phyloP scores from a whole-genome alignment of 2,113 vertebrate species.

The Rissa tridactyla region DNA sequence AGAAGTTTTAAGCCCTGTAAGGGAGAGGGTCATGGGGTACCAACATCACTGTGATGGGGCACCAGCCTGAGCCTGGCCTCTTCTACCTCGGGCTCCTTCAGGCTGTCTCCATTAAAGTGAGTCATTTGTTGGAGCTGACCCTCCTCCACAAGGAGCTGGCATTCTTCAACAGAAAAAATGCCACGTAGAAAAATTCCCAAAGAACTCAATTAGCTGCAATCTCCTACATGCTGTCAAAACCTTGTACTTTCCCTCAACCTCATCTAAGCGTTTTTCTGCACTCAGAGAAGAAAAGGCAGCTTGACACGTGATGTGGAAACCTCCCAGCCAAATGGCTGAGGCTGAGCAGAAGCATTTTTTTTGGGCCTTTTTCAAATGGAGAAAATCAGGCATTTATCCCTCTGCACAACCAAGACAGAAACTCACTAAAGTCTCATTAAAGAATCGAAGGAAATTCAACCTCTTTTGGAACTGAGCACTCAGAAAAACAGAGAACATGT shows the following conservation, averaged over 20 bases:
- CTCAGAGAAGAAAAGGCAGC: not conserved
- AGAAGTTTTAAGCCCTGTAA: not conserved
- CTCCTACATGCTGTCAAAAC: not conserved
- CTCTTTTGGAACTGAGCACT: not conserved
- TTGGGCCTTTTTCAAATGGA: not conserved
- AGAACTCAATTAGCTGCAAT: not conserved
- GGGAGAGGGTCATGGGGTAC: not conserved
- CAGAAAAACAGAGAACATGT: not conserved
- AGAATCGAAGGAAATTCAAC: not conserved
- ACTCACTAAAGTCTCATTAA: not conserved
- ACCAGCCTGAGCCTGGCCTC: not conserved
- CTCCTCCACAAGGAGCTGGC: not conserved
- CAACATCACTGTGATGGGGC: not conserved
- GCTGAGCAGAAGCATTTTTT: not conserved
- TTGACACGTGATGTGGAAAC: not conserved
- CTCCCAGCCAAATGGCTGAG: not conserved
- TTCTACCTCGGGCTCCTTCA: not conserved
- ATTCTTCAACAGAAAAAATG: not conserved
- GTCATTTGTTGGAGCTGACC: not conserved
- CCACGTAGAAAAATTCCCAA: not conserved
- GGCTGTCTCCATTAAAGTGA: not conserved
- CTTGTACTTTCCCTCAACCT: not conserved
- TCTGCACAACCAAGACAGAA: not conserved
- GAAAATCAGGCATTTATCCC: not conserved
- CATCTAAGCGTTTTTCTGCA: not conserved